Conservation (phyloP, 1,140 invertebrate genomes). For the Temnothorax longispinosus region DNA sequence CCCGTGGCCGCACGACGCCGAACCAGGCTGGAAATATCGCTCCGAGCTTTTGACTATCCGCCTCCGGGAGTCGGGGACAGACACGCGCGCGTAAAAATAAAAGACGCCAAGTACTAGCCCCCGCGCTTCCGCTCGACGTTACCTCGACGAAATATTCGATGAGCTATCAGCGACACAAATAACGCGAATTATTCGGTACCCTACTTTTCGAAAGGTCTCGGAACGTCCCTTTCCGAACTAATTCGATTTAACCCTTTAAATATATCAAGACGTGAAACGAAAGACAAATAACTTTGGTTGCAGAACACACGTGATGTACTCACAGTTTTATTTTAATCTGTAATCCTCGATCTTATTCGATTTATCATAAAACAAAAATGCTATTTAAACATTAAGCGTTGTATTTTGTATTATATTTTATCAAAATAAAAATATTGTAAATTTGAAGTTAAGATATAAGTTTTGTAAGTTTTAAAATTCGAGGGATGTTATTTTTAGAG, state of each 20-base stretch:
- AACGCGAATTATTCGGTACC: slow-evolving; percentile 23
- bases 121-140: not conserved
- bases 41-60: not conserved
- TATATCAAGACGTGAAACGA: not conserved
- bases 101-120: not conserved
- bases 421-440: not conserved
- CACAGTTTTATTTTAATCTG: not conserved
- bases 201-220: slow-evolving; percentile 7
- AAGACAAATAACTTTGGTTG: not conserved
- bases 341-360: not conserved
- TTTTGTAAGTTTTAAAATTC: no score
- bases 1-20: not conserved
- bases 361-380: not conserved
- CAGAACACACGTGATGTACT: not conserved
- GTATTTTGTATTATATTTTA: not conserved
- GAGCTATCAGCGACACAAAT: slow-evolving; percentile 41
- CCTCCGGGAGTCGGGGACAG: not conserved
- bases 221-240: not conserved
- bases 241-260: slow-evolving; percentile 1
- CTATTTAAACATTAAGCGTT: not conserved
- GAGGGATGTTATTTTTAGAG: no score
- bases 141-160: slow-evolving; percentile 25
- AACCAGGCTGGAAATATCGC: slow-evolving; percentile 31
- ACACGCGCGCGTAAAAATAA: slow-evolving; percentile 44
- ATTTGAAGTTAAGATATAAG: no score